Evolutionary conservation across 2,888 invertebrate species (phyloP), one percentile per base, ranked within the genome.

Genomic region (Biston betularia): DNA sequence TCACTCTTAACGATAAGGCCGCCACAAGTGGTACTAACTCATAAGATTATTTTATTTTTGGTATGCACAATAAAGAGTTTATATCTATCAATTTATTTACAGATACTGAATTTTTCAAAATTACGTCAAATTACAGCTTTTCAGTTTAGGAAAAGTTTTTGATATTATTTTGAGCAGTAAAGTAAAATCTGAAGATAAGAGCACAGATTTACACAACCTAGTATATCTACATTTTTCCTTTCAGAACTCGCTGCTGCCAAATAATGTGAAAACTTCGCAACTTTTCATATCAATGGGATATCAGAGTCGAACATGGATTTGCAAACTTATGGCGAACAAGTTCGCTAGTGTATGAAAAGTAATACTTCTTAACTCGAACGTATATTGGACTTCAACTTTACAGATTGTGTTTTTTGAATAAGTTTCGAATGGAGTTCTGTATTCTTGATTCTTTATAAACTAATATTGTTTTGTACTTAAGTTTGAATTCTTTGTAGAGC

Each of bases 201-300:
- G 6, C 38, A 38, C 38, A 38, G 6, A 24, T 3, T 1, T 24
- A 24, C 24, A 24, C 24, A 38, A 38, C 38, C 38, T 46, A 46
- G 46, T 38, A 53, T 53, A 15, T 56, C 14, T 38, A 56, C 45
- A 46, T 46, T 49, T 60, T 62, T 44, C 63, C 63, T 56, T 63
- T 50, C 54, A 54, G 40, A 12, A 44, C 24, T 62, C 68, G 55
- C 72, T 73, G 70, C 69, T 73, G 73, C 68, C 69, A 70, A 75
- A 70, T 72, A 73, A 73, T 75, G 70, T 69, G 66, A 69, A 71
- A 75, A 73, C 63, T 75, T 68, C 50, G 35, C 52, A 73, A 71
- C 69, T 73, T 75, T 72, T 68, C 73, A 63, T 68, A 73, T 75
- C 75, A 75, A 75, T 71, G 67, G 65, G 52, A 70, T 69, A 75